Conservation (phyloP, 2,113 vertebrate genomes). For the Pteruthius melanotis region DNA sequence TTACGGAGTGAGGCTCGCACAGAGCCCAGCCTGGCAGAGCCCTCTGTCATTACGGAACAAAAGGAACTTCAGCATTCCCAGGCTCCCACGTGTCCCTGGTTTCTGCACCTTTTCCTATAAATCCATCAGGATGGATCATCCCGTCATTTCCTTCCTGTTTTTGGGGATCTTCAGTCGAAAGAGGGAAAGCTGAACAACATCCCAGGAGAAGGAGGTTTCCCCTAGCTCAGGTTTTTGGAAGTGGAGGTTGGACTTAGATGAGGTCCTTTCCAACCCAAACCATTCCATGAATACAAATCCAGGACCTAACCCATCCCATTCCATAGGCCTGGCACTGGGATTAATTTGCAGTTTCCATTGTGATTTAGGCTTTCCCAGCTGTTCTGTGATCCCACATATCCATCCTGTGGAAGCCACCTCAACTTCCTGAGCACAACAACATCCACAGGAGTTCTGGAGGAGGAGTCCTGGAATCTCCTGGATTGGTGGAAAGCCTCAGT, state of each 20-base stretch:
- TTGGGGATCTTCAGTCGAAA: background rate
- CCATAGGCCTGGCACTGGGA: rapidly evolving
- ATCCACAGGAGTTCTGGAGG: background rate
- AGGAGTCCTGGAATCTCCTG: background rate
- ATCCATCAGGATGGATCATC: background rate
- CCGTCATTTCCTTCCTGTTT: background rate
- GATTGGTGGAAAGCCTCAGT: background rate
- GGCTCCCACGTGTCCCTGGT: rapidly evolving
- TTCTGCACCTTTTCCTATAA: background rate
- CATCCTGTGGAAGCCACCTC: background rate
- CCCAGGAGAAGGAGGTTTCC: background rate
- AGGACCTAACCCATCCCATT: background rate
- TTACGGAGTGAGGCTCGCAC: background rate
- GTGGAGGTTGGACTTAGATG: background rate
- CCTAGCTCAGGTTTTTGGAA: background rate
- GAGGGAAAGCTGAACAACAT: background rate
- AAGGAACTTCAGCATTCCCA: background rate
- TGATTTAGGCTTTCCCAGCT: background rate
- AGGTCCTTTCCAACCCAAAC: background rate
- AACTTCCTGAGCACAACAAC: background rate
- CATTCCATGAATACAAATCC: background rate
- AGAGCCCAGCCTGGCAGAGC: conserved; percentile 23
- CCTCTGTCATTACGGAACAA: conserved; percentile 5
- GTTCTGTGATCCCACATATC: background rate
- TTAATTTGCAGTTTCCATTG: background rate